Evolutionary conservation across 2,888 invertebrate genomes (phyloP).

Genomic region (Drosophila subsilvestris): DNA sequence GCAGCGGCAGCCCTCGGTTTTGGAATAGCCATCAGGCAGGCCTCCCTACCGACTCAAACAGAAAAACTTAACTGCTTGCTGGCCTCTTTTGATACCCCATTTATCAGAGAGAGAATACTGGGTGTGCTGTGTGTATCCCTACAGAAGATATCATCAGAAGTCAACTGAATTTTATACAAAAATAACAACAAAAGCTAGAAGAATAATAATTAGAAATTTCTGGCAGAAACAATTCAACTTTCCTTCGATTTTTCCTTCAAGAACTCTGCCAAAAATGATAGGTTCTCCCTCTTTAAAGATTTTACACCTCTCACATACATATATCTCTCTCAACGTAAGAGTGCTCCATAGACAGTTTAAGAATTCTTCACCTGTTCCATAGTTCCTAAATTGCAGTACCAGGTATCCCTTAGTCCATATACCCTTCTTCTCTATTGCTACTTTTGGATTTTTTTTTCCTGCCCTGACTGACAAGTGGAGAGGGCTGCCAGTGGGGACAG

Average conservation of each 20-base stretch:
- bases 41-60: slow-evolving; percentile 30
- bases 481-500: slow-evolving; percentile 8
- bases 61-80: slow-evolving; percentile 65
- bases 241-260: too few relatives aligned
- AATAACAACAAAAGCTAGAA: too few relatives aligned
- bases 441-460: slow-evolving; percentile 8
- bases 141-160: too few relatives aligned
- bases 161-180: too few relatives aligned
- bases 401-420: background rate
- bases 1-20: slow-evolving; percentile 40
- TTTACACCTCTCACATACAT: too few relatives aligned
- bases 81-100: slow-evolving; percentile 60
- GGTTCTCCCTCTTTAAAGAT: too few relatives aligned
- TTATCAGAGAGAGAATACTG: background rate
- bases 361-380: background rate
- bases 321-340: too few relatives aligned
- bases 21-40: slow-evolving; percentile 36
- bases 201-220: too few relatives aligned
- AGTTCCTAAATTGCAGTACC: background rate
- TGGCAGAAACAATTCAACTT: too few relatives aligned
- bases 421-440: background rate
- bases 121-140: background rate
- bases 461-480: slow-evolving; percentile 57
- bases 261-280: too few relatives aligned
- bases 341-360: too few relatives aligned